phyloP scores from a whole-genome alignment of 2,113 vertebrate genomes.

The Atractosteus spatula region DNA sequence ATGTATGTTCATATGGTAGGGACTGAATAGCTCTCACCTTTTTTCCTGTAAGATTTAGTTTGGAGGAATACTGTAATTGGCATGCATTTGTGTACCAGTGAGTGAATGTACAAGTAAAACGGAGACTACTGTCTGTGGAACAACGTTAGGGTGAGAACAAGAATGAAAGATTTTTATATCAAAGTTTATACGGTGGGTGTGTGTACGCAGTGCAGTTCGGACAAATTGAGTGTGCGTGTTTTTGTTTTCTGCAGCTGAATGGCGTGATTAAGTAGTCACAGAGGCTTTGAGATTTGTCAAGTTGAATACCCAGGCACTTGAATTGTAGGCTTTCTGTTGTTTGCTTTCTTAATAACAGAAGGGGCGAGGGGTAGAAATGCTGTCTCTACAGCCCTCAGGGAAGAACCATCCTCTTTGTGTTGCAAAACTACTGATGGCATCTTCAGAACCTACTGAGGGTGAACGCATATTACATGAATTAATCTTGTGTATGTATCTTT shows the following conservation, averaged over 20 bases:
- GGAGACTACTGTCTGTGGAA: not conserved
- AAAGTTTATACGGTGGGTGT: not conserved
- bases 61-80: constrained; percentile 4
- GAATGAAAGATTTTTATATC: not conserved
- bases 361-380: constrained; percentile 30
- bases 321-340: constrained; percentile 37
- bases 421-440: constrained; percentile 75
- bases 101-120: not conserved
- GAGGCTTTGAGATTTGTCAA: constrained; percentile 15
- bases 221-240: not conserved
- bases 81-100: not conserved
- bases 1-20: constrained; percentile 12
- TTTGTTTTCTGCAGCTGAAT: not conserved
- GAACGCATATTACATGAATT: constrained; percentile 75
- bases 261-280: not conserved
- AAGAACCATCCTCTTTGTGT: constrained; percentile 71
- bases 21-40: not conserved
- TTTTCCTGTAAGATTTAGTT: not conserved
- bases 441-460: constrained; percentile 74
- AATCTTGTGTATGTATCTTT: constrained; percentile 72
- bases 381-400: constrained; percentile 79
- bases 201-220: not conserved
- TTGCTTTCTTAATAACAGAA: constrained; percentile 35
- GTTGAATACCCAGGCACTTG: constrained; percentile 17
- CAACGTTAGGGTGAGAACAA: not conserved